These are phyloP conservation scores for Pseudotriccus pelzelni DNA, from an alignment of 2,797 vertebrate species.

Conservation along the genomic window DNA sequence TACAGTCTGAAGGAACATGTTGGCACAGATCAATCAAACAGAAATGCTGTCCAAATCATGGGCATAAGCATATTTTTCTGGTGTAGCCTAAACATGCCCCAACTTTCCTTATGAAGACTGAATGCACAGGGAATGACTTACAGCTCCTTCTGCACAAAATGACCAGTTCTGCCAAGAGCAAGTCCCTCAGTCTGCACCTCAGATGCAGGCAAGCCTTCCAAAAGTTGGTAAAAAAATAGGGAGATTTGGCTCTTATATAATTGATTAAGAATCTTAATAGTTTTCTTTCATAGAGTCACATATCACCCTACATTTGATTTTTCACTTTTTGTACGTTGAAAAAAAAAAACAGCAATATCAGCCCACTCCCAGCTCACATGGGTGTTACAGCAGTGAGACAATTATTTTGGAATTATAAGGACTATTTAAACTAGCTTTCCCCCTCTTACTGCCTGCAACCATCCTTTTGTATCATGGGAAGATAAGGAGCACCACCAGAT, in stretches of 20 bases:
- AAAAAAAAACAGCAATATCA: not conserved
- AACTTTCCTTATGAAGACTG: not conserved
- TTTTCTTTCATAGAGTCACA: not conserved
- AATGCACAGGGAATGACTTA: not conserved
- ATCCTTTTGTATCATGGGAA: not conserved
- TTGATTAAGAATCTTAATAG: not conserved
- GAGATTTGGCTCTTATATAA: not conserved
- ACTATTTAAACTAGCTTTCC: not conserved
- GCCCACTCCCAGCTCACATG: not conserved
- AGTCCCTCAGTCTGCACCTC: not conserved
- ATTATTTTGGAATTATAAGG: not conserved
- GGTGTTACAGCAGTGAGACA: not conserved
- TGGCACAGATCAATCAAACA: not conserved
- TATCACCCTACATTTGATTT: not conserved
- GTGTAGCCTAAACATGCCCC: not conserved
- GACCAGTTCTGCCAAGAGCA: not conserved
- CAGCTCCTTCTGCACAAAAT: not conserved
- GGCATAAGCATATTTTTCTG: not conserved
- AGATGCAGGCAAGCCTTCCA: not conserved
- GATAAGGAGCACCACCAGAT: not conserved
- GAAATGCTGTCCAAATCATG: not conserved
- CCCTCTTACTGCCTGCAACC: not conserved
- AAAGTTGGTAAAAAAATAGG: not conserved
- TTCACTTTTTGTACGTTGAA: not conserved
- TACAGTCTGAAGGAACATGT: not conserved